These are phyloP conservation scores for Scartelaos histophorus DNA, from an alignment of 2,113 vertebrate species.

Conservation along the genomic window DNA sequence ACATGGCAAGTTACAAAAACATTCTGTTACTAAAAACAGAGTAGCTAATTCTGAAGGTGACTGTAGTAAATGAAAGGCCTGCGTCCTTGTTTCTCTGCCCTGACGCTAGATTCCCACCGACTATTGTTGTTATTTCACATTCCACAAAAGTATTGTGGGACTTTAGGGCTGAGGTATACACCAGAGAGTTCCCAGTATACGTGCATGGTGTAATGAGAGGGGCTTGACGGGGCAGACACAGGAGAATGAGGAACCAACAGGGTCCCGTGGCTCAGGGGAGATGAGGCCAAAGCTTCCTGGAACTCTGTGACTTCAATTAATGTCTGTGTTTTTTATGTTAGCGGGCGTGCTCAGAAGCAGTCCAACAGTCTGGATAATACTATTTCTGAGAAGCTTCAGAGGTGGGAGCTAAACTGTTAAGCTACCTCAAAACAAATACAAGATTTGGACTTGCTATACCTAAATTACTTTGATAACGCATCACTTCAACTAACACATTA, in stretches of 20 bases:
- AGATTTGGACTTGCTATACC: too few relatives aligned
- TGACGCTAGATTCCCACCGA: slow-evolving; percentile 51
- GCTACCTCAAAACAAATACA: slow-evolving; percentile 36
- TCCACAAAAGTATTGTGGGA: slow-evolving; percentile 66
- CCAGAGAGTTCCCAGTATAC: slow-evolving; percentile 53
- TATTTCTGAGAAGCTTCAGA: slow-evolving; percentile 62
- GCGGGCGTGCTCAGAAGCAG: slow-evolving; percentile 17
- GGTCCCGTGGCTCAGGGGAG: slow-evolving; percentile 63
- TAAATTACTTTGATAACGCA: too few relatives aligned
- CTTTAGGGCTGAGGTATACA: slow-evolving; percentile 54
- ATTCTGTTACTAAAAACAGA: background rate
- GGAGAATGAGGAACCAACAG: slow-evolving; percentile 75
- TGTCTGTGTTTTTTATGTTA: background rate
- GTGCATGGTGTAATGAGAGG: slow-evolving; percentile 76
- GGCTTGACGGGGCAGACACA: slow-evolving; percentile 85
- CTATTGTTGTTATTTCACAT: slow-evolving; percentile 61
- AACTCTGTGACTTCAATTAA: background rate
- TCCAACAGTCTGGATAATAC: slow-evolving; percentile 69
- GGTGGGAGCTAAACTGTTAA: slow-evolving; percentile 27
- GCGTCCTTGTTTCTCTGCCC: slow-evolving; percentile 29
- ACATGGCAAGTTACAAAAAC: background rate
- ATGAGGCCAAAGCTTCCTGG: slow-evolving; percentile 37
- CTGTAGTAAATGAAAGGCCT: background rate
- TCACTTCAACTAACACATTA: too few relatives aligned
- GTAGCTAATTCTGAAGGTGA: background rate